phyloP scores from a whole-genome alignment of 2,113 vertebrate genomes.

The Gobio gobio region DNA sequence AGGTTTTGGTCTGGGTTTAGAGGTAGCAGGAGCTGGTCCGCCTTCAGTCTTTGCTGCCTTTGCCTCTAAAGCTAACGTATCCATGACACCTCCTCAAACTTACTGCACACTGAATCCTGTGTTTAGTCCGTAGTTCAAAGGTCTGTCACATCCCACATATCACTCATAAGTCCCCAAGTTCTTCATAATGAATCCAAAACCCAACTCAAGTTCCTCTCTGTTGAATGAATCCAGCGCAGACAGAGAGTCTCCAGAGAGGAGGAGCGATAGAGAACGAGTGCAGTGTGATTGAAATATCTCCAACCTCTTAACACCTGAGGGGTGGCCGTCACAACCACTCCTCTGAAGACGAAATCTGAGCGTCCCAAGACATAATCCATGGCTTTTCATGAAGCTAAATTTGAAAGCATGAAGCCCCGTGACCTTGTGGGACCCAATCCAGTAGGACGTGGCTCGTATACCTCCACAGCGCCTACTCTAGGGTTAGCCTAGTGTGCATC shows the following conservation, averaged over 20 bases:
- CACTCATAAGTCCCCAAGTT: not conserved
- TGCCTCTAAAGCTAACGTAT: conserved; percentile 78
- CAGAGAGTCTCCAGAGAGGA: not conserved
- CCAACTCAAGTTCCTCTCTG: not conserved
- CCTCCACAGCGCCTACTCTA: not conserved
- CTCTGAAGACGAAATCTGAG: conserved; percentile 79
- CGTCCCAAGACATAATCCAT: conserved; percentile 76
- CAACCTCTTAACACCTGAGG: conserved; percentile 67
- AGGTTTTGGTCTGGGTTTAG: conserved; percentile 71
- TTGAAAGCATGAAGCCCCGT: conserved; percentile 74
- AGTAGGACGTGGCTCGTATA: conserved; percentile 49
- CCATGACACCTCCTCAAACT: conserved; percentile 69
- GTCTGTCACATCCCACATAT: conserved; percentile 9
- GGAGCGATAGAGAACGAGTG: not conserved
- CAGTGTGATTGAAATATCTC: conserved; percentile 45
- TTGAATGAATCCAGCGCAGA: not conserved
- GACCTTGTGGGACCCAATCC: conserved; percentile 70
- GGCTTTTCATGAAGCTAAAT: conserved; percentile 77
- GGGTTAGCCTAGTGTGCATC: not conserved
- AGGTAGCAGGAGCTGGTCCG: conserved; percentile 44
- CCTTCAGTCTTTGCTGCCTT: conserved; percentile 62
- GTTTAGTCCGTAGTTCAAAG: not conserved
- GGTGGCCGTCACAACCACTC: conserved; percentile 64
- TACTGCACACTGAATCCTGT: not conserved
- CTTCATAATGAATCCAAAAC: conserved; percentile 8